Evolutionary conservation across 2,113 vertebrate species (phyloP).

Genomic region (Cyanistes caeruleus): DNA sequence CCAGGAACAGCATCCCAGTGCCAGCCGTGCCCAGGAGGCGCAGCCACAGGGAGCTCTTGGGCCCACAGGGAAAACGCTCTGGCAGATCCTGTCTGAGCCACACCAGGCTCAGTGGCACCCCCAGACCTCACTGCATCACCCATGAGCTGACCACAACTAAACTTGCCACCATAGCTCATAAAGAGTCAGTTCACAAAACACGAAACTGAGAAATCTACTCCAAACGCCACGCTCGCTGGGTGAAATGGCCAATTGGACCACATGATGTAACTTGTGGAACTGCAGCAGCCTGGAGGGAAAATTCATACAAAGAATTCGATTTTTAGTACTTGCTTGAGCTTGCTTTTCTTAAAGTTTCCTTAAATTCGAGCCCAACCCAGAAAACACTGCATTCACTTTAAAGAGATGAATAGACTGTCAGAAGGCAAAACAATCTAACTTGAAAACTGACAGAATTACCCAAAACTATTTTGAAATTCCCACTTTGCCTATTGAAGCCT

Average conservation of each 20-base stretch:
- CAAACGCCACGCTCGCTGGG: not conserved
- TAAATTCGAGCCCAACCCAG: not conserved
- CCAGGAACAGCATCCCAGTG: fast-evolving
- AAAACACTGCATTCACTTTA: not conserved
- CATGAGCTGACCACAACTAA: not conserved
- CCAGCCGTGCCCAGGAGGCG: not conserved
- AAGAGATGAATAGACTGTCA: not conserved
- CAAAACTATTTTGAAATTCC: not conserved
- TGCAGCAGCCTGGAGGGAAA: not conserved
- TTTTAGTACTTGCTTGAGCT: not conserved
- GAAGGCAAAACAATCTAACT: not conserved
- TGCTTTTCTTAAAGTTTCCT: not conserved
- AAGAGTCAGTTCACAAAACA: not conserved
- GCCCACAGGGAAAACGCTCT: fast-evolving
- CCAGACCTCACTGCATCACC: not conserved
- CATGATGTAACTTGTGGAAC: fast-evolving
- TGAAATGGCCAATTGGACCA: not conserved
- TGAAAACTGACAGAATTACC: not conserved
- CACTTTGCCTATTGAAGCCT: not conserved
- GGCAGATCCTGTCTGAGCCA: fast-evolving
- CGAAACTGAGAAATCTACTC: fast-evolving
- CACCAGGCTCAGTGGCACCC: fast-evolving
- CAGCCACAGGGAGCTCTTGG: not conserved
- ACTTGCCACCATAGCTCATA: fast-evolving
- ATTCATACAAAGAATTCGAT: not conserved